Percentiles rank a stretch among this genome's conserved stretches.
Conservation (phyloP, 2,113 vertebrate species). For the Odocoileus virginianus region DNA sequence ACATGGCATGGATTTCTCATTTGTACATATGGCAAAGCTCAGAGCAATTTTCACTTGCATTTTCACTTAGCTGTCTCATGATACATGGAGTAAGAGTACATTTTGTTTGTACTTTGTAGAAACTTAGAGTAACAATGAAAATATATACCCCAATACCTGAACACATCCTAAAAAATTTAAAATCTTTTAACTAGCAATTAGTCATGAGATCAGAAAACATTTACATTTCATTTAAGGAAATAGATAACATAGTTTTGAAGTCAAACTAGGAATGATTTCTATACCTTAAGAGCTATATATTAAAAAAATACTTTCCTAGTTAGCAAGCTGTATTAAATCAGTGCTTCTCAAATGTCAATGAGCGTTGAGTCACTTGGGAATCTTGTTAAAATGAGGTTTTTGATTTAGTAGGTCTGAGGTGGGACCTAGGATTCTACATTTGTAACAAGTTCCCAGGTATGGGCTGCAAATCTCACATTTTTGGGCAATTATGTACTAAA, state of each 20-base stretch:
- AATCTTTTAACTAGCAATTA: constrained; percentile 22
- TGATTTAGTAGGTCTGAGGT: constrained; percentile 1
- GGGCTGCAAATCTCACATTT: neutral
- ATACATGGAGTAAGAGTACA: neutral
- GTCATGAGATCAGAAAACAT: neutral
- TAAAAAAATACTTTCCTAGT: constrained; percentile 19
- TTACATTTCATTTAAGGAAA: constrained; percentile 13
- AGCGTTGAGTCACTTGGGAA: neutral
- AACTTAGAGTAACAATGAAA: constrained; percentile 12
- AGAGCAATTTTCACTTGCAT: constrained; percentile 34
- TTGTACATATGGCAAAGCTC: constrained; percentile 3
- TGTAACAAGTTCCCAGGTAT: constrained; percentile 1
- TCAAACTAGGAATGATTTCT: neutral
- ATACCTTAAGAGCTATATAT: neutral
- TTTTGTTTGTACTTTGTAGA: constrained; percentile 17
- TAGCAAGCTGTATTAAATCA: constrained; percentile 21
- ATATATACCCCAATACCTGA: constrained; percentile 5
- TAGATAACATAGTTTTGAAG: neutral
- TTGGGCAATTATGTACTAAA: neutral
- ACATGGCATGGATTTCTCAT: constrained; percentile 29
- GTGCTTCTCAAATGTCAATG: constrained; percentile 28
- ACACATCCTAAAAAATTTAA: constrained; percentile 16
- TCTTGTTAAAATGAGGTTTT: constrained; percentile 24
- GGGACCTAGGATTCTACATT: neutral
- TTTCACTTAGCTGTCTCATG: neutral